These are phyloP conservation scores for Lathamus discolor DNA, from an alignment of 2,113 vertebrate species.

Conservation along the genomic window DNA sequence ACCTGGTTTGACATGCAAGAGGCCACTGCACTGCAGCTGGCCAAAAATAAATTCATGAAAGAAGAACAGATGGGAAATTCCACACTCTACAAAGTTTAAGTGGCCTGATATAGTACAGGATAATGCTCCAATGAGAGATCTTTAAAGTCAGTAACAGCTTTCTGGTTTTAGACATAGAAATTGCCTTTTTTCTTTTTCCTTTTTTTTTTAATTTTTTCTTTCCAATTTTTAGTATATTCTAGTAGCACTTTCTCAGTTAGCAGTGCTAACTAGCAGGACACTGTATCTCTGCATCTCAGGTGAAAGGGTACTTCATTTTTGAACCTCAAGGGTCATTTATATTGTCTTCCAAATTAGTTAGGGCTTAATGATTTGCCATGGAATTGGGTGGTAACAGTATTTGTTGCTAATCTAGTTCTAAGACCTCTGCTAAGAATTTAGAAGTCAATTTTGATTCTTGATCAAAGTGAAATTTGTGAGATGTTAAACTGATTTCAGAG, in stretches of 20 bases:
- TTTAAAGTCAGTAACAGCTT: not conserved
- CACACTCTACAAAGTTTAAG: not conserved
- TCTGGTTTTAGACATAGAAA: not conserved
- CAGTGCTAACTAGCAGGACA: not conserved
- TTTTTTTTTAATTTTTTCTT: too few species aligned
- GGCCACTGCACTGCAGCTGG: not conserved
- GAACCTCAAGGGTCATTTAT: not conserved
- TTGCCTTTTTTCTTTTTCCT: not conserved
- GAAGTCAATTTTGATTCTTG: not conserved
- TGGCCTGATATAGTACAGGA: not conserved
- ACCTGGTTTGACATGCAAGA: not conserved
- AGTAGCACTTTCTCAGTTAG: not conserved
- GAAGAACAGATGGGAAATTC: not conserved
- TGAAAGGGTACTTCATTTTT: not conserved
- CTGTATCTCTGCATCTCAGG: not conserved
- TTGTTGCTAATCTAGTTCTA: not conserved
- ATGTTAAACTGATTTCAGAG: not conserved
- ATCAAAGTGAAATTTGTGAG: not conserved
- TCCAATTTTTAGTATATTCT: not conserved
- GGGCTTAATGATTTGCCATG: not conserved
- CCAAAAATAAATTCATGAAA: not conserved
- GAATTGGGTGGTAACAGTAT: not conserved
- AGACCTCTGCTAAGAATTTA: not conserved
- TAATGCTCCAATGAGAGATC: not conserved
- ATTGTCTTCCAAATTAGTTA: not conserved